These are phyloP conservation scores for Xestia sexstrigata DNA, from an alignment of 2,888 invertebrate genomes.

Conservation along the genomic window DNA sequence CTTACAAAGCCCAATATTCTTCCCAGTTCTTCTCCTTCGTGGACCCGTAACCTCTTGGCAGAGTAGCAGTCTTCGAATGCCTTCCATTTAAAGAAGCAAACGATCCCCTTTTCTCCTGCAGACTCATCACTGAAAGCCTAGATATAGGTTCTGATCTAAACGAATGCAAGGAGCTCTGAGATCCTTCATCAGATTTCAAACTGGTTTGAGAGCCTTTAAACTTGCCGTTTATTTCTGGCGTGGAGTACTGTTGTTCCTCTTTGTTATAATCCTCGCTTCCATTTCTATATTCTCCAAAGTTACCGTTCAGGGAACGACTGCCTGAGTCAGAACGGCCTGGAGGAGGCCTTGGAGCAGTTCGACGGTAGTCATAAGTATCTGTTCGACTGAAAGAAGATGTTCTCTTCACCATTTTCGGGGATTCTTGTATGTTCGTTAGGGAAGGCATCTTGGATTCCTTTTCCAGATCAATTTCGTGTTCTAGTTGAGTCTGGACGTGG, in stretches of 20 bases:
- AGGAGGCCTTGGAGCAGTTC: conserved; percentile 75
- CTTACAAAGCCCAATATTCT: conserved; percentile 89
- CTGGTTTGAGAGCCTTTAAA: conserved; percentile 81
- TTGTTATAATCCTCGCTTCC: conserved; percentile 70
- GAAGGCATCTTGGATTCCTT: conserved; percentile 84
- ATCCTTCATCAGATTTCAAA: conserved; percentile 82
- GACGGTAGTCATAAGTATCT: conserved; percentile 78
- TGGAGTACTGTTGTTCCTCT: conserved; percentile 75
- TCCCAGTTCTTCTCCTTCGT: conserved; percentile 87
- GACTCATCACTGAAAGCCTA: conserved; percentile 80
- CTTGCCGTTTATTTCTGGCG: conserved; percentile 74
- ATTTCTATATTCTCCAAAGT: conserved; percentile 66
- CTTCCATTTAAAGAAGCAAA: conserved; percentile 79
- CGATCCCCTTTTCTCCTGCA: conserved; percentile 81
- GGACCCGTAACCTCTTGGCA: conserved; percentile 86
- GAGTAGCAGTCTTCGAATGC: conserved; percentile 79
- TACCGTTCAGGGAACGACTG: conserved; percentile 60
- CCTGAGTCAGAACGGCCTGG: conserved; percentile 60
- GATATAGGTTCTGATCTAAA: conserved; percentile 84
- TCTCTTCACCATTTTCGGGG: conserved; percentile 82
- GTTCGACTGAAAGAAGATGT: conserved; percentile 78
- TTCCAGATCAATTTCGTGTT: conserved; percentile 86
- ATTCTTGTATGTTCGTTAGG: conserved; percentile 82
- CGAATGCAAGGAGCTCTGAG: conserved; percentile 82
- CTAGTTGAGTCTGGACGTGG: conserved; percentile 86